Conservation (phyloP, 2,797 vertebrate genomes). For the Mycteria americana region DNA sequence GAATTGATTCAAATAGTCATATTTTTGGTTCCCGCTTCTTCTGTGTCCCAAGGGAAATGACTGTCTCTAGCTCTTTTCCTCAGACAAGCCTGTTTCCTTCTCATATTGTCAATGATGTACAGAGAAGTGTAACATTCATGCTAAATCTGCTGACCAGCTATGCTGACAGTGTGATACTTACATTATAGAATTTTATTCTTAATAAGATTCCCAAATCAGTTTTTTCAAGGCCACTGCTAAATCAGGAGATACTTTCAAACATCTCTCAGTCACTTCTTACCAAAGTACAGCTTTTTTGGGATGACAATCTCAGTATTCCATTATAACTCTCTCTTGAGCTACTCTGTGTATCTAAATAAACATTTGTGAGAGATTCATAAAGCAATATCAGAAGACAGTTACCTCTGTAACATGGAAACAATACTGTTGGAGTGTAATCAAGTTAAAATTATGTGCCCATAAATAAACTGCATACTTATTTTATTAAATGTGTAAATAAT, state of each 20-base stretch:
- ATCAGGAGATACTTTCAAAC: neutral
- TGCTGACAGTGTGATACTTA: neutral
- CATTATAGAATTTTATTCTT: neutral
- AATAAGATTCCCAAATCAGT: neutral
- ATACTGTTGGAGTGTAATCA: neutral
- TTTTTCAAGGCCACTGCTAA: neutral
- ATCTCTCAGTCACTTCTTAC: neutral
- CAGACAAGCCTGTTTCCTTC: neutral
- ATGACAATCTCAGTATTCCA: neutral
- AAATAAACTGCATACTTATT: slow-evolving; percentile 8
- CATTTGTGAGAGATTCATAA: neutral
- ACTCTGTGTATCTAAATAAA: neutral
- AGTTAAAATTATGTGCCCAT: neutral
- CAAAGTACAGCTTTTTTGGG: neutral
- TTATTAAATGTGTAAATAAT: slow-evolving; percentile 47
- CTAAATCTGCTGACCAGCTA: neutral
- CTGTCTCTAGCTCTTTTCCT: neutral
- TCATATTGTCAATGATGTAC: neutral
- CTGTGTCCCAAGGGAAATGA: neutral
- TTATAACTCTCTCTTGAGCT: neutral
- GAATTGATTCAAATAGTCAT: neutral
- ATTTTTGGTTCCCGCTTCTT: neutral
- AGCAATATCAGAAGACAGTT: neutral
- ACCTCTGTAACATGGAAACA: neutral
- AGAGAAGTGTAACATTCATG: neutral